phyloP scores from a whole-genome alignment of 1,140 invertebrate genomes.

The Sitobion miscanthi region DNA sequence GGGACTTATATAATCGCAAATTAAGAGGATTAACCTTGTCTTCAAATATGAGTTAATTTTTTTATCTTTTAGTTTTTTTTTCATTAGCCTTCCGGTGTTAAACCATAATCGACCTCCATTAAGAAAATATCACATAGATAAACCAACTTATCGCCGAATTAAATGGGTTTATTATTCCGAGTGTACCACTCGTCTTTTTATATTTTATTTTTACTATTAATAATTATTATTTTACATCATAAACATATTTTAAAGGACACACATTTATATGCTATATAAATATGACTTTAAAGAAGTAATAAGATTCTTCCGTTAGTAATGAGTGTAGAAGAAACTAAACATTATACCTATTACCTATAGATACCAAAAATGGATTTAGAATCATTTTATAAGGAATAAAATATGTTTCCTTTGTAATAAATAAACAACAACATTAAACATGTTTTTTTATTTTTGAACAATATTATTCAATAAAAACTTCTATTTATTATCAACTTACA shows the following conservation, averaged over 20 bases:
- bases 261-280: neutral
- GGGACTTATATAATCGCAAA: slow-evolving; percentile 15
- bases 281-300: neutral
- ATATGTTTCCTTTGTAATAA: neutral
- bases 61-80: slow-evolving; percentile 13
- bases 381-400: neutral
- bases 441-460: neutral
- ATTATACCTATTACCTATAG: neutral
- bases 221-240: neutral
- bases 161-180: slow-evolving; percentile 8
- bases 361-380: neutral
- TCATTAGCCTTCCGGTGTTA: neutral
- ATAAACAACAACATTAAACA: neutral
- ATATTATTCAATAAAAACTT: neutral
- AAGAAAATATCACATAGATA: neutral
- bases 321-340: neutral
- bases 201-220: neutral
- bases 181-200: neutral
- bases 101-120: slow-evolving; percentile 23
- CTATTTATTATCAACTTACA: no score
- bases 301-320: neutral
- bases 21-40: slow-evolving; percentile 29
- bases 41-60: neutral
- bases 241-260: slow-evolving; percentile 15
- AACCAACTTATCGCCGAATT: neutral